phyloP scores from a whole-genome alignment of 1,140 invertebrate genomes.

The Orchestia grillus region DNA sequence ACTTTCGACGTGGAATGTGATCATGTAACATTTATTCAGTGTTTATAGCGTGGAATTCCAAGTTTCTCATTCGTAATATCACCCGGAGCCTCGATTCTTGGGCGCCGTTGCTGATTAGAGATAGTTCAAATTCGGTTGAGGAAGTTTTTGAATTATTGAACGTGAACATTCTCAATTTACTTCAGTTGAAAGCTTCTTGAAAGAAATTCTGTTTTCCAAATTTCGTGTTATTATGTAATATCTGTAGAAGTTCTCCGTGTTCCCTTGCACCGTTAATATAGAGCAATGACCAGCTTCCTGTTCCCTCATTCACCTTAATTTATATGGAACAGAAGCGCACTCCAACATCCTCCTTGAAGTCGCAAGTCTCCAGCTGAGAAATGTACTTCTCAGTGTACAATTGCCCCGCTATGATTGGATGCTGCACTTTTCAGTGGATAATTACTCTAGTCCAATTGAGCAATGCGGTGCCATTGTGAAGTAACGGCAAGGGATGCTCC shows the following conservation, averaged over 20 bases:
- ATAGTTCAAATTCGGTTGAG: background rate
- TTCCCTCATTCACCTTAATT: background rate
- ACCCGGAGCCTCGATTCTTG: background rate
- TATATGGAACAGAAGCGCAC: background rate
- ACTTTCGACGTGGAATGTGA: background rate
- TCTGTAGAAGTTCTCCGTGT: background rate
- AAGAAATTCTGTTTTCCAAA: background rate
- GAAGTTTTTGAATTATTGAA: background rate
- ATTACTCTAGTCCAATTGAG: background rate
- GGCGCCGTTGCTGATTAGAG: background rate
- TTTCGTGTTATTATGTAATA: background rate
- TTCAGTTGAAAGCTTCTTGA: background rate
- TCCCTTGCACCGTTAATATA: background rate
- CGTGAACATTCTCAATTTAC: background rate
- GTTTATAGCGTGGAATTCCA: background rate
- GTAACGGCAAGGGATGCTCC: background rate
- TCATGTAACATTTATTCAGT: background rate
- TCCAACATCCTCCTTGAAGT: background rate
- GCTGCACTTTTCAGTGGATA: background rate
- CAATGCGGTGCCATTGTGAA: background rate
- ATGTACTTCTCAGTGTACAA: background rate
- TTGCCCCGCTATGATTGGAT: background rate
- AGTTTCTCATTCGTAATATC: background rate
- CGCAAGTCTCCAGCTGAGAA: background rate
- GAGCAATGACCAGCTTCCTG: background rate